These are phyloP conservation scores for Drosophila peninsularis DNA, from an alignment of 2,888 invertebrate genomes.

Conservation along the genomic window DNA sequence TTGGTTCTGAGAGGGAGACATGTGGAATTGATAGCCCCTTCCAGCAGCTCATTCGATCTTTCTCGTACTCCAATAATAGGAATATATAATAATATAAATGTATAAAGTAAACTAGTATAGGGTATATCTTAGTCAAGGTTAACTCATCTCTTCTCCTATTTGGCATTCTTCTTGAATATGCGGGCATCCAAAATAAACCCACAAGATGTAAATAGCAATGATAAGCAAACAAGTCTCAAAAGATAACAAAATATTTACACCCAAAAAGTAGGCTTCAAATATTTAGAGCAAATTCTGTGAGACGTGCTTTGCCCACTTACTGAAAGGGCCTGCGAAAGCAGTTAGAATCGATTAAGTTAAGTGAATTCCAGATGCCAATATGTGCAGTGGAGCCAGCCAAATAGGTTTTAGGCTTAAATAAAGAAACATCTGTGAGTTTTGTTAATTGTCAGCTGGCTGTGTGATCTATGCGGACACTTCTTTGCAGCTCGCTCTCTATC, in stretches of 20 bases:
- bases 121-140: neutral
- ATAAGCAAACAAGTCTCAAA: neutral
- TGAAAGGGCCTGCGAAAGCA: neutral
- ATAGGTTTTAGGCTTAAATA: neutral
- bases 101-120: too few relatives aligned
- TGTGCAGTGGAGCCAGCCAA: neutral
- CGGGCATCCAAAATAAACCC: neutral
- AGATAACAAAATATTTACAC: neutral
- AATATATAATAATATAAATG: too few relatives aligned
- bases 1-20: neutral
- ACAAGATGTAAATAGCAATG: too few relatives aligned
- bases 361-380: neutral
- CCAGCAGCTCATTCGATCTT: too few relatives aligned
- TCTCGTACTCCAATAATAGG: too few relatives aligned
- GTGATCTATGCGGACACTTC: constrained; percentile 23
- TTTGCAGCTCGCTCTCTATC: constrained; percentile 25
- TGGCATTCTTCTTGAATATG: neutral
- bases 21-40: too few relatives aligned
- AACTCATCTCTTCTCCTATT: neutral
- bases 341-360: neutral
- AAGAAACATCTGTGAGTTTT: constrained; percentile 34
- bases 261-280: constrained; percentile 19
- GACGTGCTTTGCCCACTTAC: neutral
- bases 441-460: constrained; percentile 4
- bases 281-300: neutral